Evolutionary conservation across 2,888 invertebrate species (phyloP), one percentile per base, ranked within the genome.

Genomic region (Theretra japonica): DNA sequence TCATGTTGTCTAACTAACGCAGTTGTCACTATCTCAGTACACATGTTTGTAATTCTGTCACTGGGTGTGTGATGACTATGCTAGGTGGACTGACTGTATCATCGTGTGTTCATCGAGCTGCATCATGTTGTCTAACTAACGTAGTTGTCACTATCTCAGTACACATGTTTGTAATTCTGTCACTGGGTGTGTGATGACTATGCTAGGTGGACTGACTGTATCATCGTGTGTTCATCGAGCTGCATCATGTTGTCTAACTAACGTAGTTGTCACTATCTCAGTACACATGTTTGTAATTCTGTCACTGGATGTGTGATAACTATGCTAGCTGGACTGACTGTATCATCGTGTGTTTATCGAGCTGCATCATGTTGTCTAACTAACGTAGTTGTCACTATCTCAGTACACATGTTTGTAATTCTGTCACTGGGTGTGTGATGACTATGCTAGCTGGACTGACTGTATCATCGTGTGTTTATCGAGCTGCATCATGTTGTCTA

Each of bases 41-140:
- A 78, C 78, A 81, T 75, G 76, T 75, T 59, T 56, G 11, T 8
- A 5, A 71, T 72, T 72, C 72, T 79, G 76, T 80, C 79, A 78
- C 77, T 79, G 77, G 79, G 76, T 73, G 69, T 73, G 73, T 78
- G 76, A 76, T 77, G 70, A 73, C 73, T 73, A 56, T 56, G 73
- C 59, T 71, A 21, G 53, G 68, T 56, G 68, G 28, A 28, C 28
- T 28, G 75, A 75, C 56, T 41, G 41, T 33, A 5, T 70, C 73
- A 65, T 53, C 72, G 74, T 73, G 72, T 75, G 70, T 73, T 59
- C 59, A 2, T 28, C 7, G 8, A 23, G 8, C 25, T 23, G 58
- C 7, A 11, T 23, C 25, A 15, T 58, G 25, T 11, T 23, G 70
- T 75, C 70, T 74, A 72, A 73, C 68, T 72, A 72, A 33, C 48